Percentiles rank a stretch among this genome's conserved stretches.
phyloP scores from a whole-genome alignment of 2,888 invertebrate genomes.

The Theretra japonica region DNA sequence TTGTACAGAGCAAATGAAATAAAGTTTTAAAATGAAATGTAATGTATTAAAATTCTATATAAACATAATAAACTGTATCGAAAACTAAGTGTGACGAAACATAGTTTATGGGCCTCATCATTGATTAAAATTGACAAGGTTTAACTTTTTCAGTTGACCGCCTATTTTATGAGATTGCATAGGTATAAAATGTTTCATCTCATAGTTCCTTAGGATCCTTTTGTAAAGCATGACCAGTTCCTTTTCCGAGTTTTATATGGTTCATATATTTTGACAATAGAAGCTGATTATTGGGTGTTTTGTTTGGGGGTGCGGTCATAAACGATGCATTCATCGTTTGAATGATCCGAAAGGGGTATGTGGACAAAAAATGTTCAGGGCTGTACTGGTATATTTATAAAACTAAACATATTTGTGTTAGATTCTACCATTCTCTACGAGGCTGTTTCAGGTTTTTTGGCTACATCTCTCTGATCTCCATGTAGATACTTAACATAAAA shows the following conservation, averaged over 20 bases:
- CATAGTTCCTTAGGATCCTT: neutral
- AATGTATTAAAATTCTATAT: neutral
- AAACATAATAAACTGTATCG: neutral
- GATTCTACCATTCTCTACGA: too few species aligned
- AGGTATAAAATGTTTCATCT: conserved; percentile 3
- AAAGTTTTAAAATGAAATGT: too few species aligned
- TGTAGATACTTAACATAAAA: too few species aligned
- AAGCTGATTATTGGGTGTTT: conserved; percentile 64
- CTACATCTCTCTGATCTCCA: too few species aligned
- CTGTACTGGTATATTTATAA: neutral
- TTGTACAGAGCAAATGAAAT: too few species aligned
- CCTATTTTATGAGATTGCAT: neutral
- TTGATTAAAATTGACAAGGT: neutral
- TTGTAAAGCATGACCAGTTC: neutral
- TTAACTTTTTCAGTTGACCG: too few species aligned
- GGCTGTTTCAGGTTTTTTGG: too few species aligned
- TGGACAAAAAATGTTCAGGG: conserved; percentile 12
- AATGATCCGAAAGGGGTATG: conserved; percentile 3
- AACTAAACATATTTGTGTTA: too few species aligned
- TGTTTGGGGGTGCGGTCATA: conserved; percentile 56
- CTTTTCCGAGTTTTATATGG: conserved; percentile 55
- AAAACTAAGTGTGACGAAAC: neutral
- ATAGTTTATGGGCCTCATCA: too few species aligned
- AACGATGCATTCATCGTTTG: conserved; percentile 30
- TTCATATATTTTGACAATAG: conserved; percentile 59